Base-by-base conservation (phyloP, 1,140 invertebrate genomes). In the Neelides sp. region DNA sequence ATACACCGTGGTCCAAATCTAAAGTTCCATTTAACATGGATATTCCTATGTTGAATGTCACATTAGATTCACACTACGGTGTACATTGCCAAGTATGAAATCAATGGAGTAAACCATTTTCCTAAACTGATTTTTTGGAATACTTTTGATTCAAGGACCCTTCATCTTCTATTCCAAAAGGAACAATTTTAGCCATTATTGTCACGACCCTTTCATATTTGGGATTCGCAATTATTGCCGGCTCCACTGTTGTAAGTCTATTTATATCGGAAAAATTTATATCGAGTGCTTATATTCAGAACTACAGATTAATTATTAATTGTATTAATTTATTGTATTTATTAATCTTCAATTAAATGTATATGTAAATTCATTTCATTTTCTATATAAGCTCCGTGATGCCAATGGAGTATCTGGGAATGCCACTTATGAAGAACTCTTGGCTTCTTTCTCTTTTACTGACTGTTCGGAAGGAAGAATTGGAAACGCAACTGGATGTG, bases 151-250 rank as follows among this genome's bases (percentile, higher is more conserved):
- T 10, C 17, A 37, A n/a, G 13, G 22, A 35, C 24, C 32, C 43
- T 8, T 23, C 44, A 44, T 23, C 19, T n/a, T 8, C 35, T 4
- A 48, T 48, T 26, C 35, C 47, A 85, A 68, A 88, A 68, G 91
- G 92, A 50, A 95, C 91, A 0, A 68, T 95, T 1, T 64, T 90
- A 8, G 85, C 91, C 1, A 92, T 97, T 54, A 39, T 83, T 0
- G 68, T 95, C 5, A 91, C 88, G 1, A 84, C 87, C 3, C 34
- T 78, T 0, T 85, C 85, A 3, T 96, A 96, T 63, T 54, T 94
- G 3, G 2, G 80, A 7, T 87, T 93, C 74, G 85, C 83, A 0
- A 52, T 89, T 39, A 71, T 86, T 48, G 75, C 81, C 24, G 91
- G 89, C 15, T 74, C 70, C 50, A 76, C 74, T 0, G 78, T 85